These are phyloP conservation scores for Cantharis flavilabris DNA, from an alignment of 2,888 invertebrate species.

Conservation along the genomic window DNA sequence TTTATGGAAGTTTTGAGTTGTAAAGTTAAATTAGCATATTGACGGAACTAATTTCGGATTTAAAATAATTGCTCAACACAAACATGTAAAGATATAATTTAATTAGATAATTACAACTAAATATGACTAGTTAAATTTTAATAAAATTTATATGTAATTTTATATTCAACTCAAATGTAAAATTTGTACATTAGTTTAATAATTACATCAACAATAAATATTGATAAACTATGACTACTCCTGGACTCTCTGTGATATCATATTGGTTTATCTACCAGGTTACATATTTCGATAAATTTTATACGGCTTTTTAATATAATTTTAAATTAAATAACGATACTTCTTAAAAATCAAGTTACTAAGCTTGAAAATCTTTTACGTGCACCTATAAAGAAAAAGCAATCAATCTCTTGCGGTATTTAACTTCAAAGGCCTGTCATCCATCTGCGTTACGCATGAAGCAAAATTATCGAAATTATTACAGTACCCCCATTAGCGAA, in stretches of 20 bases:
- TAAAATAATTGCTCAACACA: too few relatives aligned
- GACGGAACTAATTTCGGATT: too few relatives aligned
- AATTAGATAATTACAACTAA: not conserved
- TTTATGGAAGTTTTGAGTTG: too few relatives aligned
- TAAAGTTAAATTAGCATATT: too few relatives aligned
- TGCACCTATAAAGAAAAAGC: constrained; percentile 31
- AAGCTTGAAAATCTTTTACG: constrained; percentile 14
- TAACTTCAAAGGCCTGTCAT: constrained; percentile 26
- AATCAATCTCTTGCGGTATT: constrained; percentile 36
- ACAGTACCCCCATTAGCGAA: constrained; percentile 32
- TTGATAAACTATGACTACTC: not conserved
- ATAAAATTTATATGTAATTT: too few relatives aligned
- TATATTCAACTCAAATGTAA: not conserved
- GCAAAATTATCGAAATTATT: constrained; percentile 39
- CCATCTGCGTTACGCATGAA: constrained; percentile 37
- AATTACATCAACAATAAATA: not conserved
- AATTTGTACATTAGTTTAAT: not conserved
- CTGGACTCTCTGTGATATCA: not conserved
- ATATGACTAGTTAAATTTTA: not conserved
- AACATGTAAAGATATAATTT: too few relatives aligned
- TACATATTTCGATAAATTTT: not conserved
- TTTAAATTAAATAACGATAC: not conserved
- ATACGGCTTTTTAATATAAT: not conserved
- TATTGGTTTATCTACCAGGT: not conserved
- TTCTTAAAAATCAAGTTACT: not conserved